Conservation (phyloP, 2,888 invertebrate species). For the Aproaerema taeniolella region DNA sequence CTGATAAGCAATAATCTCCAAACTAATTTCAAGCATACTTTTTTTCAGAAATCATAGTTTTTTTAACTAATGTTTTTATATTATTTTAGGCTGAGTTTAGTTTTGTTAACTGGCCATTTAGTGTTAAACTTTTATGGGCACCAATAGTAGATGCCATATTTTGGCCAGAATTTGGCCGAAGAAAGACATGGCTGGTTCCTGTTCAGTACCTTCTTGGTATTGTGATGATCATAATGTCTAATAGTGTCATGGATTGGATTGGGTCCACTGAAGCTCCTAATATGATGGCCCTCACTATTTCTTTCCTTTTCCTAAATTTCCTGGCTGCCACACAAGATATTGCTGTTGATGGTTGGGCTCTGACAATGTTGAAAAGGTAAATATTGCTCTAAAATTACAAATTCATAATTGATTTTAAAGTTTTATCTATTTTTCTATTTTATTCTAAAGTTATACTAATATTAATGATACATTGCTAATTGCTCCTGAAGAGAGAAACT, state of each 20-base stretch:
- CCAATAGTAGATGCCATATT: constrained; percentile 97
- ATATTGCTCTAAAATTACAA: neutral
- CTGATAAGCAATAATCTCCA: neutral
- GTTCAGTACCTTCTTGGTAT: constrained; percentile 93
- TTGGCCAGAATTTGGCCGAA: constrained; percentile 88
- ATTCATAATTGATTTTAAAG: neutral
- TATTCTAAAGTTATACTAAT: too few relatives aligned
- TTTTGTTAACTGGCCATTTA: constrained; percentile 95
- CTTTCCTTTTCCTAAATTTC: constrained; percentile 96
- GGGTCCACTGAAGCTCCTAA: constrained; percentile 83
- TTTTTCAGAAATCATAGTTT: too few relatives aligned
- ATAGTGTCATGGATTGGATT: constrained; percentile 85
- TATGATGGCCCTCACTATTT: constrained; percentile 85
- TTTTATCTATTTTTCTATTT: too few relatives aligned
- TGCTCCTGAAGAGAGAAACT: too few relatives aligned
- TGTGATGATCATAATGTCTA: constrained; percentile 93
- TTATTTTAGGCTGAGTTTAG: constrained; percentile 89
- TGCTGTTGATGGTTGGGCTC: constrained; percentile 99
- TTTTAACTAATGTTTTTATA: neutral
- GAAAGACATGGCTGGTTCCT: constrained; percentile 97
- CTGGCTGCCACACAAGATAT: constrained; percentile 99
- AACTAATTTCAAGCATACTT: too few relatives aligned
- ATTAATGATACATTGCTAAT: too few relatives aligned
- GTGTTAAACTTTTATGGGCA: constrained; percentile 97
- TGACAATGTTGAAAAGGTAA: constrained; percentile 97